Evolutionary conservation across 2,113 vertebrate species (phyloP), one percentile per base, ranked within the genome.

Genomic region (Tor tambroides): DNA sequence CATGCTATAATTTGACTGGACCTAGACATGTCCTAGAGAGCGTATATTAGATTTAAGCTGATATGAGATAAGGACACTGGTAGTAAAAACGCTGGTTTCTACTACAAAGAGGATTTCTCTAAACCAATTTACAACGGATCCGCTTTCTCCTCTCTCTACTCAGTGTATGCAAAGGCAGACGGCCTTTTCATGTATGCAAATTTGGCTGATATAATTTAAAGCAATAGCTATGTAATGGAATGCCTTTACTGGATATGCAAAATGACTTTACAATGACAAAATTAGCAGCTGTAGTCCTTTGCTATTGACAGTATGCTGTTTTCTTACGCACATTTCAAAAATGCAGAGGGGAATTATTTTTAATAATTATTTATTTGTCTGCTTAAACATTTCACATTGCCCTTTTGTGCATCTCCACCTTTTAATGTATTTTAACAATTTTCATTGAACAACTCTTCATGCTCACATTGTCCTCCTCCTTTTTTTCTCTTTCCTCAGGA

Each of bases 401-500:
- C 15, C 6, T 67, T 67, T 67, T 67, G 65, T 32, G 15, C 65
- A 69, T 19, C 15, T 72, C 69, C 4, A 38, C 23, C 32, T 72
- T 38, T 72, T 23, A 72, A 72, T 21, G 21, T 59, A 72, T n/a
- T 61, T 61, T 9, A 61, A 41, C 4, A 41, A 26, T 3, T 75
- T 46, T 26, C 5, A 76, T 76, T 46, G 12, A 75, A 6, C 21
- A 75, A 23, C 23, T 75, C 1, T 26, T 26, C 11, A 43, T 0
- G 23, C 23, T 7, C 43, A 46, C 12, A 75, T 7, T 17, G 72
- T 8, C 43, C 3, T 46, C 26, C 43, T 83, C 26, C 5, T 10
- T 7, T 72, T n/a, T 49, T 15, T 32, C 38, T 38, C 67, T 63
- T 35, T 76, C 38, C 8, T 28, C 92, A 99, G 98, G 98, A 99